Base-by-base conservation (phyloP, 2,113 vertebrate genomes). In the Eulemur rufifrons region DNA sequence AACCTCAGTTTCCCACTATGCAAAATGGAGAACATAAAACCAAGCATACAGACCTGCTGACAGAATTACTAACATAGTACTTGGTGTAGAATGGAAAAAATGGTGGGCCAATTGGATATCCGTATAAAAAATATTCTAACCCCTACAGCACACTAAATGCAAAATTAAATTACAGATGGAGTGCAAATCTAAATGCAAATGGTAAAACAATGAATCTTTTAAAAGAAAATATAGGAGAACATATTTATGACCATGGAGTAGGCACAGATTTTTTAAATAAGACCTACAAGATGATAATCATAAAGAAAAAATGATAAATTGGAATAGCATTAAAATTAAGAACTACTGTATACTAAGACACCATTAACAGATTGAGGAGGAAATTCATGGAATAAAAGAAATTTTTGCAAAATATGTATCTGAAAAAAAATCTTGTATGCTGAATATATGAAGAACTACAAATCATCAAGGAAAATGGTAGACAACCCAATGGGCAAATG, bases 91-190 rank as follows among this genome's bases (percentile, higher is more conserved):
- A 25, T 0, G 14, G 78, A 37, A 9, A 21, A 37, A 59, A 11
- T 2, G 6, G 39, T 18, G 18, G 1, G 56, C 42, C 56, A n/a
- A n/a, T 2, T 63, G 45, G 39, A 78, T 47, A 68, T 32, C 39
- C 47, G 68, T 20, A 11, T 9, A 63, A 93, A 95, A 63, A 21
- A 21, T n/a, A 81, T 84, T 66, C 47, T n/a, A 2, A 63, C 45
- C 6, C 8, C n/a, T n/a, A 32, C 15, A 11, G 69, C 32, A n/a
- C 63, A 71, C 50, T 15, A 32, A 45, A 63, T 21, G 59, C 27
- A 81, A 86, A 93, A 88, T 59, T 71, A 54, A 83, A n/a, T 78
- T 23, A 78, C 61, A 87, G 76, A 81, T 18, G 6, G 64, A 50
- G 17, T 32, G 7, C 34, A 68, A 66, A 86, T 50, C 69, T 64